Percentiles rank a stretch among this genome's conserved stretches.
These are phyloP conservation scores for Peucedramus taeniatus DNA, from an alignment of 2,113 vertebrate species.

Conservation along the genomic window DNA sequence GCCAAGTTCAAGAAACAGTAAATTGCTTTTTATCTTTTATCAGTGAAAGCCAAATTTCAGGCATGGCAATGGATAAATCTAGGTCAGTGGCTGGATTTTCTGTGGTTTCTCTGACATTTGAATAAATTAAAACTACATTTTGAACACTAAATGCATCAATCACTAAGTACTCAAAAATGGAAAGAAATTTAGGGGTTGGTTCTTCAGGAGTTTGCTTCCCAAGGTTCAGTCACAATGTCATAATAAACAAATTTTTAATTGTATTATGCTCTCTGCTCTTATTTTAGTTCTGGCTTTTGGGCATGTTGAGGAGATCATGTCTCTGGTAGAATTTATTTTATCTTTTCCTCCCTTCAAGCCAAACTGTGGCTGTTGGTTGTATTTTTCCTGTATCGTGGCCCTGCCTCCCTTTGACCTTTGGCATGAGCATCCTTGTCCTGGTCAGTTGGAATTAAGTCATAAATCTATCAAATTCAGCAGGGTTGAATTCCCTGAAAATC, in stretches of 20 bases:
- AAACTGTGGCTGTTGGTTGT: not conserved
- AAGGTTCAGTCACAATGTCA: not conserved
- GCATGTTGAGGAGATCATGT: not conserved
- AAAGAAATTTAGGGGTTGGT: not conserved
- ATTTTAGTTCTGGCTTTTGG: not conserved
- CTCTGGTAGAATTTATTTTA: not conserved
- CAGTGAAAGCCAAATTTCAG: not conserved
- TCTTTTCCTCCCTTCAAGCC: not conserved
- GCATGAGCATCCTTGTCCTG: not conserved
- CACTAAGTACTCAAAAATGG: not conserved
- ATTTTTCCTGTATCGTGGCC: rapidly evolving
- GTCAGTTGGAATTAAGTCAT: not conserved
- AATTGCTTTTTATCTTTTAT: constrained; percentile 5
- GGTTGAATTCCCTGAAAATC: not conserved
- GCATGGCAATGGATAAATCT: not conserved
- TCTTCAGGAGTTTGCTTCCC: not conserved
- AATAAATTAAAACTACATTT: not conserved
- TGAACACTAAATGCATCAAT: not conserved
- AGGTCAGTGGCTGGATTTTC: not conserved
- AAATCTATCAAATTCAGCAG: not conserved
- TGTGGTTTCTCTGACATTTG: not conserved
- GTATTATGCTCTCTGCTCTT: not conserved
- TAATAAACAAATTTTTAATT: not conserved
- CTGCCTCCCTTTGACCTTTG: not conserved
- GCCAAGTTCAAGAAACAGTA: not conserved